phyloP scores from a whole-genome alignment of 2,888 invertebrate genomes.

The Zaprionus obscuricornis region DNA sequence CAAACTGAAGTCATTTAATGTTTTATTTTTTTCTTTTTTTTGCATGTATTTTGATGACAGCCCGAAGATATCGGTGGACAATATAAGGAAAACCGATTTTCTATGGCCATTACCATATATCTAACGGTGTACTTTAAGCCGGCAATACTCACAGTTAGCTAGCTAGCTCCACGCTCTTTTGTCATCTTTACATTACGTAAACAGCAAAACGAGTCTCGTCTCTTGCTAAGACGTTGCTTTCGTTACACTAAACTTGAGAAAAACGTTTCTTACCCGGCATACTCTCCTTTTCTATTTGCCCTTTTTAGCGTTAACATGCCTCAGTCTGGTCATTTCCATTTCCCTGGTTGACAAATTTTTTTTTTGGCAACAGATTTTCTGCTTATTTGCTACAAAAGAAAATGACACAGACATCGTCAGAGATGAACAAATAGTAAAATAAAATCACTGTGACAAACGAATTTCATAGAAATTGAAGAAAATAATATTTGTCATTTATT shows the following conservation, averaged over 20 bases:
- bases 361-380: constrained; percentile 81
- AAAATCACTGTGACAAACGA: constrained; percentile 14
- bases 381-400: constrained; percentile 76
- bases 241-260: no score
- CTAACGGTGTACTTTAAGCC: constrained; percentile 44
- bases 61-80: constrained; percentile 59
- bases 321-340: constrained; percentile 69
- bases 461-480: no score
- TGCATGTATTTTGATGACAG: constrained; percentile 70
- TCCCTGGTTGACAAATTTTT: constrained; percentile 72
- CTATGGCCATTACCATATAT: constrained; percentile 70
- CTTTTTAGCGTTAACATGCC: constrained; percentile 47
- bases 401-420: constrained; percentile 33
- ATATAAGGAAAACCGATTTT: constrained; percentile 60
- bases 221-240: no score
- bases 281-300: constrained; percentile 8
- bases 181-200: constrained; percentile 67
- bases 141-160: constrained; percentile 14
- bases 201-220: constrained; percentile 49
- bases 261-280: constrained; percentile 13
- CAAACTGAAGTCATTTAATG: no score
- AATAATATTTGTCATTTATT: no score
- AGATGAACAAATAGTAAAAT: constrained; percentile 28
- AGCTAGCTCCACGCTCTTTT: constrained; percentile 47
- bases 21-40: no score